Evolutionary conservation across 2,888 invertebrate genomes (phyloP), one percentile per base, ranked within the genome.

Genomic region (Adineta ricciae): DNA sequence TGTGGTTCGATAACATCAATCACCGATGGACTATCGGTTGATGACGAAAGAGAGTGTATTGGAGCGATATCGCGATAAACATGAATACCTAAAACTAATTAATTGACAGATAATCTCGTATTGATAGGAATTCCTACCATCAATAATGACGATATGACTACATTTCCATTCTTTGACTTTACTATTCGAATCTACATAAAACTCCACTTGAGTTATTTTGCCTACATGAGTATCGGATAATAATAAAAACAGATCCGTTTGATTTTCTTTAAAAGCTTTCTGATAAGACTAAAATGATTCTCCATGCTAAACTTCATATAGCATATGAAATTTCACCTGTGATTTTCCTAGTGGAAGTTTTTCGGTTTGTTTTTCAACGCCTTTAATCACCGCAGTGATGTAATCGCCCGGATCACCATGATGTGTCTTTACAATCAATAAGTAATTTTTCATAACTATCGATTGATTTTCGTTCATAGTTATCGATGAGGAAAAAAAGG

Each of bases 151-250:
- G 19, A 78, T 14, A 41, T 78, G 21, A 41, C 41, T 41, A n/a
- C 24, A 78, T 78, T 24, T 78, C 78, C 78, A 78, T 78, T 78
- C 41, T 78, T 78, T 78, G n/a, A 38, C 24, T 41, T 78, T 78
- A 11, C 24, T 14, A 24, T 41, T n/a, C n/a, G 41, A 2, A n/a
- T 41, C 24, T 73, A 21, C 8, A 73, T 78, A n/a, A 78, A 78
- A 78, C 41, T 78, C 78, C 2, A 78, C 5, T 41, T 38, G 41
- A 41, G 41, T 11, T n/a, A 78, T n/a, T 38, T 78, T 78, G 8
- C 78, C 78, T 11, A 78, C n/a, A 78, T 78, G 24, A 9, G n/a
- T n/a, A 78, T 41, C 41, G 0, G 78, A 78, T n/a, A n/a, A 11
- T 4, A 78, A 16, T 41, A 38, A 41, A 14, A 41, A 78, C 2